Base-by-base conservation (phyloP, 2,888 invertebrate genomes). In the Hypomecis atomaria region DNA sequence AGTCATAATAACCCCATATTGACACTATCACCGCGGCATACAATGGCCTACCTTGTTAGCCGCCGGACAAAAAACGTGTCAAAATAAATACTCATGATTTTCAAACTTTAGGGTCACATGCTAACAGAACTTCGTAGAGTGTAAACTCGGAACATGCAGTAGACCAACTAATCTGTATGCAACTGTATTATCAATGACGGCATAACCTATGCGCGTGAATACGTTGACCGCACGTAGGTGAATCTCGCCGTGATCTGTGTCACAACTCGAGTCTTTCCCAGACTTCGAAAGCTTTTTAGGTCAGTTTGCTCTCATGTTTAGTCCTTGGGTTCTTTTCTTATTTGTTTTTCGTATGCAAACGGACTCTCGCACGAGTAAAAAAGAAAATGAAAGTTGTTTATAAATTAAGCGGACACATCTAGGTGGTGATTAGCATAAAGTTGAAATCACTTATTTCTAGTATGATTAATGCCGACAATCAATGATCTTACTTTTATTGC, bases 41-140 rank as follows among this genome's bases (percentile, higher is more conserved):
- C 89, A 88, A 90, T 88, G 81, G 79, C 78, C 79, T 78, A 83
- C 79, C 85, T 90, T 86, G 90, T 91, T 91, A 89, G 84, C 79
- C 77, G 79, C 78, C 76, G 68, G 79, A 84, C 83, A 88, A 89
- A 69, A 90, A 90, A 89, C 82, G 83, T 89, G 90, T 88, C 86
- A 90, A 84, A 82, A 84, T 86, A 88, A 89, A 90, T 78, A 86
- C 74, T 76, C 72, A 74, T 80, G 76, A 78, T 82, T 76, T 80
- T 78, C 44, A 40, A 78, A 82, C 78, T 77, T 77, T 71, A 77
- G 77, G 70, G 74, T 79, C 83, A 86, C 83, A 86, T 78, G 70
- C 77, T 73, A 82, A 76, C 69, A 69, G 78, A 68, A 78, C 71
- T 64, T 69, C 63, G 68, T 72, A 71, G 66, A 67, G 62, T 70